Conservation (phyloP, 1,140 invertebrate species). For the Drosophila orosa region DNA sequence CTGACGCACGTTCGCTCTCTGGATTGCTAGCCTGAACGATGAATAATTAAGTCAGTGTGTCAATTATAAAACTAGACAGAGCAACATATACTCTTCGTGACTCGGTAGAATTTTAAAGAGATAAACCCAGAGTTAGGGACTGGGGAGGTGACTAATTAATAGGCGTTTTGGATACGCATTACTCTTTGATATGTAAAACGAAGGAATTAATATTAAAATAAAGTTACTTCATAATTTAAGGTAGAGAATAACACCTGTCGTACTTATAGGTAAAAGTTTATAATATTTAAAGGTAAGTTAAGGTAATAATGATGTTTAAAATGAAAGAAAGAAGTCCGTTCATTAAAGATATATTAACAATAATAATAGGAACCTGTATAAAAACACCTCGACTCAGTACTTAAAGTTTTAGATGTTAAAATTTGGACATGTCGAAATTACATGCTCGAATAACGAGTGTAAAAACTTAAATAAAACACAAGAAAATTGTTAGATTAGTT, state of each 20-base stretch:
- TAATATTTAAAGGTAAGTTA: not conserved
- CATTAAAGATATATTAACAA: not conserved
- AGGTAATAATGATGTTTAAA: not conserved
- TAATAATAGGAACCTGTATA: not conserved
- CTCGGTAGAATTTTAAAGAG: constrained; percentile 3
- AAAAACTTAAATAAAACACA: not conserved
- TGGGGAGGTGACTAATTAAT: constrained; percentile 2
- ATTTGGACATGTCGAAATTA: too few species aligned
- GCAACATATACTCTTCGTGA: not conserved
- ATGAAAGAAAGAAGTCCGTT: not conserved
- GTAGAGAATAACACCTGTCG: too few species aligned
- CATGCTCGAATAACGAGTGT: not conserved
- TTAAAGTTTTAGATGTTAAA: too few species aligned
- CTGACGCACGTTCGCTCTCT: constrained; percentile 47
- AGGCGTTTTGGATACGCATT: not conserved
- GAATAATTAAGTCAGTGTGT: constrained; percentile 68
- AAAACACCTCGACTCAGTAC: not conserved
- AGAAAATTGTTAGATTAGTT: not conserved
- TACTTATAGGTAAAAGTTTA: too few species aligned
- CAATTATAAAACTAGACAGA: constrained; percentile 32
- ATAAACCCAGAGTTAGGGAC: not conserved
- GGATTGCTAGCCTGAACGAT: not conserved
- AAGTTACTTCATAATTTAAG: too few species aligned
- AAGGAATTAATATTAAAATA: not conserved
- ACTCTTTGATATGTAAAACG: not conserved